Conservation (phyloP, 2,797 vertebrate species). For the Pangasius macronema region DNA sequence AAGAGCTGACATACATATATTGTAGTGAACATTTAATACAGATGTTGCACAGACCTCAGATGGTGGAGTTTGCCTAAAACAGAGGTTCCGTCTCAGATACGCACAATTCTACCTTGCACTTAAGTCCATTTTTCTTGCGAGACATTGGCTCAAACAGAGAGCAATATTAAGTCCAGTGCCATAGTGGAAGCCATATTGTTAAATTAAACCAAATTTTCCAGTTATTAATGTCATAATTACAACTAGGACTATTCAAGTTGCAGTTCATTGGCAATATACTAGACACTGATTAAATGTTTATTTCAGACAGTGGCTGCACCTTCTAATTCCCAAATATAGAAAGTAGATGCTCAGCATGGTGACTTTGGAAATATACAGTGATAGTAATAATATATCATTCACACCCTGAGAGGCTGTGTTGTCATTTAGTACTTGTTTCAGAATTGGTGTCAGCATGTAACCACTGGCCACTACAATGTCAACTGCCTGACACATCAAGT, state of each 20-base stretch:
- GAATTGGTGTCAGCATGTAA: background rate
- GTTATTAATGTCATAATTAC: background rate
- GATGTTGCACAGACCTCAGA: background rate
- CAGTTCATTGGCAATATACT: background rate
- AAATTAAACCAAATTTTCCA: background rate
- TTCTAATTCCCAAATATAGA: background rate
- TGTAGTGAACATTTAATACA: background rate
- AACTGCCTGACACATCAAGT: background rate
- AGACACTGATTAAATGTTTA: background rate
- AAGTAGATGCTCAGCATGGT: background rate
- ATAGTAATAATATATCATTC: slow-evolving; percentile 5
- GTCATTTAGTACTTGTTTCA: background rate
- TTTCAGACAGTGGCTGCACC: background rate
- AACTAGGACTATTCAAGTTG: background rate
- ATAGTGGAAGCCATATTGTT: background rate
- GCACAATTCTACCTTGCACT: background rate
- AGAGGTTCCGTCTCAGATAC: background rate
- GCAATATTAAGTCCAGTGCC: background rate
- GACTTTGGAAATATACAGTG: background rate
- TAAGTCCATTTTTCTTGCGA: background rate
- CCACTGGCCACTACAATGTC: background rate
- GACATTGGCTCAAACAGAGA: background rate
- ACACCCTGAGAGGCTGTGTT: background rate
- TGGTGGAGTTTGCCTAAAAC: background rate
- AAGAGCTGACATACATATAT: background rate